Percentiles rank a stretch among this genome's conserved stretches.
phyloP scores from a whole-genome alignment of 2,888 invertebrate genomes.

The Tillus elongatus region DNA sequence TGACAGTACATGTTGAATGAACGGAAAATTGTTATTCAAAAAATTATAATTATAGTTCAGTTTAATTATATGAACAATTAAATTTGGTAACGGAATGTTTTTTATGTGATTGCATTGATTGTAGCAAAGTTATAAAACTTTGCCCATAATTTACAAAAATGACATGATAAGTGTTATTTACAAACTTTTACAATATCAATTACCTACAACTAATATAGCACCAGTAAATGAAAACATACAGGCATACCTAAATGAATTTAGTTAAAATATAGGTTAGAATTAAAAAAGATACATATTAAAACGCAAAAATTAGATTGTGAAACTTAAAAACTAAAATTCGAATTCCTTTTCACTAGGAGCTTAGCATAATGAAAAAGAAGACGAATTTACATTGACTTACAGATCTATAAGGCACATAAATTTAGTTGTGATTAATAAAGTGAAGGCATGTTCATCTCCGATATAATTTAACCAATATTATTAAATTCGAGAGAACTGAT shows the following conservation, averaged over 20 bases:
- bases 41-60: too few relatives aligned
- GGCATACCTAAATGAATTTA: not conserved
- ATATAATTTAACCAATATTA: conserved; percentile 32
- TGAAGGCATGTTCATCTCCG: conserved; percentile 29
- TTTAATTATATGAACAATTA: too few relatives aligned
- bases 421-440: conserved; percentile 9
- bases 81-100: too few relatives aligned
- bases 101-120: too few relatives aligned
- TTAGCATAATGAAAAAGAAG: conserved; percentile 34
- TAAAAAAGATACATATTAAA: conserved; percentile 9
- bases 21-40: too few relatives aligned
- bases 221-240: conserved; percentile 16
- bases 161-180: conserved; percentile 29
- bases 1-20: too few relatives aligned
- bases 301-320: not conserved
- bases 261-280: conserved; percentile 7
- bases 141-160: too few relatives aligned
- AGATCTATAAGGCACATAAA: conserved; percentile 21
- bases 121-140: too few relatives aligned
- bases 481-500: conserved; percentile 34
- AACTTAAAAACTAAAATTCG: conserved; percentile 21
- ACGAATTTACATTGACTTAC: conserved; percentile 21
- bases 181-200: conserved; percentile 26
- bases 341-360: conserved; percentile 36
- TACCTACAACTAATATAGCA: conserved; percentile 29